These are phyloP conservation scores for Polymixis flavicincta DNA, from an alignment of 2,888 invertebrate genomes.

Conservation along the genomic window DNA sequence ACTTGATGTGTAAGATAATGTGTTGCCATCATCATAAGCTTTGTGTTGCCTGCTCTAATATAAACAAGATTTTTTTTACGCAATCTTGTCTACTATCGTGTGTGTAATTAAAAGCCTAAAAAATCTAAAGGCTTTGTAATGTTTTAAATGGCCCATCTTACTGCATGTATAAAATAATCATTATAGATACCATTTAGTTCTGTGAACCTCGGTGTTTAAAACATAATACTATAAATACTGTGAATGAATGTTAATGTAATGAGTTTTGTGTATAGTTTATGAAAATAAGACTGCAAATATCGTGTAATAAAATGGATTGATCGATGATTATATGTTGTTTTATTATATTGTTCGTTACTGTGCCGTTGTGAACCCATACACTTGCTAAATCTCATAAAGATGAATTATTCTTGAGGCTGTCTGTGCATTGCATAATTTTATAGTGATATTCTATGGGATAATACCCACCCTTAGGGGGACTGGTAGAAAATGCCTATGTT, in stretches of 20 bases:
- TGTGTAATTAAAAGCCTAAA: too few relatives aligned
- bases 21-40: constrained; percentile 6
- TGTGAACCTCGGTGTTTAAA: constrained; percentile 60
- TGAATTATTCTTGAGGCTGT: neutral
- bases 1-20: neutral
- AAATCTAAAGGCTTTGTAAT: neutral
- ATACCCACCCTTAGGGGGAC: too few relatives aligned
- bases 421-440: too few relatives aligned
- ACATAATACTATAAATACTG: constrained; percentile 51
- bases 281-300: constrained; percentile 62
- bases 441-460: too few relatives aligned
- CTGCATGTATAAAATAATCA: constrained; percentile 35
- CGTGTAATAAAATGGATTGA: constrained; percentile 57
- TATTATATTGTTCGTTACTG: constrained; percentile 11
- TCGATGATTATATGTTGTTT: constrained; percentile 35
- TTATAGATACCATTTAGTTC: constrained; percentile 47
- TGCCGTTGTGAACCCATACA: neutral
- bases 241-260: constrained; percentile 54
- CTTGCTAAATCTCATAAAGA: neutral
- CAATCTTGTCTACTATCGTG: too few relatives aligned
- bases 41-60: constrained; percentile 14
- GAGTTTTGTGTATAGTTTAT: constrained; percentile 58
- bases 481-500: too few relatives aligned
- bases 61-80: neutral
- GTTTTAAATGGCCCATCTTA: constrained; percentile 40